Conservation (phyloP, 2,797 vertebrate genomes). For the Urocyon cinereoargenteus region DNA sequence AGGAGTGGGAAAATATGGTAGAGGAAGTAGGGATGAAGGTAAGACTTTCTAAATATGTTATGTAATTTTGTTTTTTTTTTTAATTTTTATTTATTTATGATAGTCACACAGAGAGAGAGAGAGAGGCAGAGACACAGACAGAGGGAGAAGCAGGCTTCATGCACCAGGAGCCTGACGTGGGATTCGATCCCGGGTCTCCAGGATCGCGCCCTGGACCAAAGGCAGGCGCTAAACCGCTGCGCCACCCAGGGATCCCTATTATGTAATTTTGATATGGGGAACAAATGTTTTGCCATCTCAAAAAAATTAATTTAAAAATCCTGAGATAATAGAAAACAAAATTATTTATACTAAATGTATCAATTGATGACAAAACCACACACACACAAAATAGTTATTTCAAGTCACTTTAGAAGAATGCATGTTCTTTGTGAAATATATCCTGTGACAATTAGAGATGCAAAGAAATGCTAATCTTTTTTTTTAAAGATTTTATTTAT, state of each 20-base stretch:
- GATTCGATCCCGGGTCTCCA: too few relatives aligned
- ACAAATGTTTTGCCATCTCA: neutral
- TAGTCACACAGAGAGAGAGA: too few relatives aligned
- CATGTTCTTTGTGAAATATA: neutral
- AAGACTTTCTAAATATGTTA: neutral
- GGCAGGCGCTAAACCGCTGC: too few relatives aligned
- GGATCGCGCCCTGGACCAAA: too few relatives aligned
- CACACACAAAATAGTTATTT: neutral
- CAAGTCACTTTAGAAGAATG: neutral
- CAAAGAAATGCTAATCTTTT: neutral
- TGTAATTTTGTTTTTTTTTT: too few relatives aligned
- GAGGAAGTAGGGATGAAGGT: neutral
- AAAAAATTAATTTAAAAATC: constrained; percentile 6
- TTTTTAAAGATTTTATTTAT: too few relatives aligned
- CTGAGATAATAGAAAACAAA: constrained; percentile 19
- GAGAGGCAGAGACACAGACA: too few relatives aligned
- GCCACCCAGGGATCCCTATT: too few relatives aligned
- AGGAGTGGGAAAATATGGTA: neutral
- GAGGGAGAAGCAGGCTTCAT: too few relatives aligned
- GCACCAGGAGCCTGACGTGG: too few relatives aligned
- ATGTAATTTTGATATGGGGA: constrained; percentile 48
- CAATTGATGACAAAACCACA: neutral
- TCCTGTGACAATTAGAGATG: neutral
- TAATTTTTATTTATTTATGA: too few relatives aligned
- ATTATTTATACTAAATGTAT: neutral